phyloP scores from a whole-genome alignment of 1,140 invertebrate genomes.

The Camponotus pennsylvanicus region DNA sequence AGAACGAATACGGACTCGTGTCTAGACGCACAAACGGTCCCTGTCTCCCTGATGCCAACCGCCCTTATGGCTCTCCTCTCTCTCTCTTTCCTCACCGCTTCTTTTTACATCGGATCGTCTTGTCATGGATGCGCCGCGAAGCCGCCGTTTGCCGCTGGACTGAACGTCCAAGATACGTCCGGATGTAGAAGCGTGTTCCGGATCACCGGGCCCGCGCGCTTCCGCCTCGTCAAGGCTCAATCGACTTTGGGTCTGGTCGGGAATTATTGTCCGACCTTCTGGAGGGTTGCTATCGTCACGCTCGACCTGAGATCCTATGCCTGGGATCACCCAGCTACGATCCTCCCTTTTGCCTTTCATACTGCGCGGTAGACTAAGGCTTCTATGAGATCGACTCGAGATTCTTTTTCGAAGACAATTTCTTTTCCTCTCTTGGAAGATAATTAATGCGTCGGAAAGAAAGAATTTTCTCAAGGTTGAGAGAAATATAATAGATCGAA shows the following conservation, averaged over 20 bases:
- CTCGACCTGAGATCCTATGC: conserved; percentile 54
- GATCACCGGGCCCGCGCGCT: conserved; percentile 75
- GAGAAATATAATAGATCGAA: not conserved
- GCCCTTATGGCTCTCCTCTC: not conserved
- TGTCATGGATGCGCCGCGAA: conserved; percentile 42
- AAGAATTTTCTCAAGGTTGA: not conserved
- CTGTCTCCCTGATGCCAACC: conserved; percentile 41
- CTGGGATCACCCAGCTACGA: conserved; percentile 4
- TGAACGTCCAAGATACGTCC: conserved; percentile 14
- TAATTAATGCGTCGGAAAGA: not conserved
- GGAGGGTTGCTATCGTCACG: conserved; percentile 68
- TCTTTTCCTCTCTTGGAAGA: not conserved
- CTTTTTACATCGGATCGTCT: conserved; percentile 32
- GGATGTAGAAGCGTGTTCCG: conserved; percentile 65
- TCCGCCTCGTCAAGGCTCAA: conserved; percentile 80
- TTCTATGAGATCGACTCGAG: not conserved
- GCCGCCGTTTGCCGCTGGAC: conserved; percentile 69
- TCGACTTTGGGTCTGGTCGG: conserved; percentile 78
- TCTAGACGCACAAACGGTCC: conserved; percentile 74
- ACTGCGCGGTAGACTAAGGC: not conserved
- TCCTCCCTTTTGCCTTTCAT: not conserved
- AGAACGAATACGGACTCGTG: conserved; percentile 72
- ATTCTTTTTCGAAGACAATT: not conserved
- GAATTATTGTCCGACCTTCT: conserved; percentile 81
- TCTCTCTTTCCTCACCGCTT: not conserved